These are phyloP conservation scores for Fulica atra DNA, from an alignment of 2,113 vertebrate genomes.

Conservation along the genomic window DNA sequence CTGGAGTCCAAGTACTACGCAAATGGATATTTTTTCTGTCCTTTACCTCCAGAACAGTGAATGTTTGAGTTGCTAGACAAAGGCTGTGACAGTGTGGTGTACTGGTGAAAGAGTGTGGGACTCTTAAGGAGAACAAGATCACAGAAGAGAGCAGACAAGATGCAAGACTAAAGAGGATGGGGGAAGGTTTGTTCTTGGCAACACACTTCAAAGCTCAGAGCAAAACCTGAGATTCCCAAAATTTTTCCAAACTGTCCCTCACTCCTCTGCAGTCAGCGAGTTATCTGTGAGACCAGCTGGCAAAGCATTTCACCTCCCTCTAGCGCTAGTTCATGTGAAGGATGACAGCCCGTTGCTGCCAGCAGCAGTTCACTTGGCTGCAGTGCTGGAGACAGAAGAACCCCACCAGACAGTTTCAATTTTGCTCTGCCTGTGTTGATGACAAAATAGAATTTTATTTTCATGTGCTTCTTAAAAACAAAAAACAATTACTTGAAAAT, in stretches of 20 bases:
- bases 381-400: background rate
- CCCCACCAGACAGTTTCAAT: background rate
- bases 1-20: background rate
- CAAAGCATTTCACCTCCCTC: background rate
- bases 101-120: background rate
- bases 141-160: background rate
- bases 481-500: background rate
- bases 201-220: background rate
- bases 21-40: background rate
- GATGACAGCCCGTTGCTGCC: background rate
- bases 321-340: fast-evolving
- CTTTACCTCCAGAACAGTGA: background rate
- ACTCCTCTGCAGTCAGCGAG: background rate
- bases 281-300: background rate
- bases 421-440: background rate
- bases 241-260: background rate
- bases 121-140: background rate
- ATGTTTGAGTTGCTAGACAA: background rate
- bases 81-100: background rate
- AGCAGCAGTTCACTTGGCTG: background rate
- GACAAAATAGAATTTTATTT: background rate
- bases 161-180: background rate
- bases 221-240: background rate
- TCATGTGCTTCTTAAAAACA: background rate
- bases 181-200: background rate